Conservation (phyloP, 2,113 vertebrate species). For the Arizona elegans region DNA sequence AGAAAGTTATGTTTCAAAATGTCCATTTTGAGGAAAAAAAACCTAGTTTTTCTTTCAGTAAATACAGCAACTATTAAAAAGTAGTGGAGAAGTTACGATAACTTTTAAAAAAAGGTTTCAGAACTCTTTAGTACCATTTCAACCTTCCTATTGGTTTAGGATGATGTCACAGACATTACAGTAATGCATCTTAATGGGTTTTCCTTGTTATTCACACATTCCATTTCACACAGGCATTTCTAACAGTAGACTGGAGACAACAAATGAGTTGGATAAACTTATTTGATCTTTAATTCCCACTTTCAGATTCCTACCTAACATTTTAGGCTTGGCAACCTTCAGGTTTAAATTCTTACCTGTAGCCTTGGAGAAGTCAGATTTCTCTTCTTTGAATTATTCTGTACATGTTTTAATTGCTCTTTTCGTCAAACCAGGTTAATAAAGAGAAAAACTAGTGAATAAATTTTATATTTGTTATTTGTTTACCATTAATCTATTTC, state of each 20-base stretch:
- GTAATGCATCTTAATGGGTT: conserved; percentile 62
- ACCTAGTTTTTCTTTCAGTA: conserved; percentile 12
- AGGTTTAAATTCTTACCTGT: conserved; percentile 11
- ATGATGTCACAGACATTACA: conserved; percentile 50
- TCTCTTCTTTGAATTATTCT: conserved; percentile 17
- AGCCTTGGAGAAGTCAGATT: conserved; percentile 32
- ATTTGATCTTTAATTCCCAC: conserved; percentile 58
- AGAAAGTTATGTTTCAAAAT: neutral
- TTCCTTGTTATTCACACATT: conserved; percentile 61
- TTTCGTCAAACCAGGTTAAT: neutral
- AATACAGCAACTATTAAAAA: conserved; percentile 37
- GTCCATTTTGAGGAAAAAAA: neutral
- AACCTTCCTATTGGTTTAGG: conserved; percentile 36
- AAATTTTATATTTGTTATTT: neutral
- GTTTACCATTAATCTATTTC: neutral
- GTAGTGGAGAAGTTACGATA: conserved; percentile 24
- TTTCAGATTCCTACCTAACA: conserved; percentile 51
- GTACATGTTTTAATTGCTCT: neutral
- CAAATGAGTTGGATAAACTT: conserved; percentile 62
- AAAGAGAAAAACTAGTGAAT: neutral
- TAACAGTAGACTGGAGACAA: conserved; percentile 41
- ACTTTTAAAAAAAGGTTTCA: conserved; percentile 52
- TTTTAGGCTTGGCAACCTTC: conserved; percentile 52
- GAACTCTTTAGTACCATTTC: conserved; percentile 39
- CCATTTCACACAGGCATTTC: conserved; percentile 46